Evolutionary conservation across 2,888 invertebrate genomes (phyloP), one percentile per base, ranked within the genome.

Genomic region (Rhingia campestris): DNA sequence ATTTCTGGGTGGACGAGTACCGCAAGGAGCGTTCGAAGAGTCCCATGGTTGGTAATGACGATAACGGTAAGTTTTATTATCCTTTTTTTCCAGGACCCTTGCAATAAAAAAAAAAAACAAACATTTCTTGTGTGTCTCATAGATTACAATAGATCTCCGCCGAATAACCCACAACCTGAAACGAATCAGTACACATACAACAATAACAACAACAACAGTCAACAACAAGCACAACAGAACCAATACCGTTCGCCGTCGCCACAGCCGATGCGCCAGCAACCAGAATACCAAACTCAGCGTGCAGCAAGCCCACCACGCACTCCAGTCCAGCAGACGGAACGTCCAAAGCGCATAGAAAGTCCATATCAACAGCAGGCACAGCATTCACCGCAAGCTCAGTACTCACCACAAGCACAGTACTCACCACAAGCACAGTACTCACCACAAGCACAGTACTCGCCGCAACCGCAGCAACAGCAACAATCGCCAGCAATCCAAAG

Each of bases 1-100:
- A 92, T 49, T 94, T 94, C 88, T 93, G 94, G 88, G 92, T 93
- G 80, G 93, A 94, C 70, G 89, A 92, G 87, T 92, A 93, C 81
- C 91, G 92, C 74, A 91, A 93, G 87, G 94, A 92, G 39, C 90
- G 91, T 82, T 91, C 89, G 54, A 91, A 90, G 87, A 91, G 91
- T 88, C 93, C 93, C 86, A 84, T 90, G 88, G 88, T 89, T 66
- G 88, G 88, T 75, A 79, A 80, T 73, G 69, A 69, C 67, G 86
- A 86, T 77, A 87, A 75, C 86, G 87, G 86, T 81, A 69, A 69
- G 61, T 49, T 30, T 3, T 4, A 0, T n/a, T 12, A 41, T n/a
- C 0, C 4, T 49, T 30, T 5, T 10, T 6, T 33, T 12, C 7
- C 4, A 41, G 5, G 4, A 4, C 4, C 0, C 6, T 4, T 0